Percentiles rank a stretch among this genome's conserved stretches.
These are phyloP conservation scores for Delphinus delphis DNA, from an alignment of 2,113 vertebrate genomes.

Conservation along the genomic window DNA sequence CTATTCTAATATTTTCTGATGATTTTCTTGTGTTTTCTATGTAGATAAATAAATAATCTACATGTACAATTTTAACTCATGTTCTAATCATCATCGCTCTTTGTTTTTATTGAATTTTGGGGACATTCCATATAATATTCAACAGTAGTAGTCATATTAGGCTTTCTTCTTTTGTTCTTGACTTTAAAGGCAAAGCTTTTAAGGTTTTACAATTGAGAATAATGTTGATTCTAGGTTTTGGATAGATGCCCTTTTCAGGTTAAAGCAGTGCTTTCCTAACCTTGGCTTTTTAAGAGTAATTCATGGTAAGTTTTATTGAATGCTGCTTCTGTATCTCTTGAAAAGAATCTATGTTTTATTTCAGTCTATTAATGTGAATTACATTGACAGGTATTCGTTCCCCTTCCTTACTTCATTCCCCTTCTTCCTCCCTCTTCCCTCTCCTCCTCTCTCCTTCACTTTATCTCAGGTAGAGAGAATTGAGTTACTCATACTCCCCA, in stretches of 20 bases:
- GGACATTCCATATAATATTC: not conserved
- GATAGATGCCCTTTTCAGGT: not conserved
- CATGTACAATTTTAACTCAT: not conserved
- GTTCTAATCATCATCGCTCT: not conserved
- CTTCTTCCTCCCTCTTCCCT: not conserved
- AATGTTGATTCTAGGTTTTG: not conserved
- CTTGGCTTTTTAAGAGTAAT: not conserved
- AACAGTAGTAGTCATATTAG: not conserved
- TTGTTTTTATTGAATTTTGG: not conserved
- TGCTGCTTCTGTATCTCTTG: not conserved
- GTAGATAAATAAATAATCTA: not conserved
- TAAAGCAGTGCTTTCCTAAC: not conserved
- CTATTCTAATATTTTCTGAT: not conserved
- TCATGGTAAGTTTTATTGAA: not conserved
- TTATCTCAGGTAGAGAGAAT: not conserved
- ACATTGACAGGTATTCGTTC: not conserved
- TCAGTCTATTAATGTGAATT: not conserved
- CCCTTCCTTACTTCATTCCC: not conserved
- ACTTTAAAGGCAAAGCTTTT: not conserved
- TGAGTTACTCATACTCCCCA: not conserved
- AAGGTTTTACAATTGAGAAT: not conserved
- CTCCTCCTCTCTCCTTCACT: not conserved
- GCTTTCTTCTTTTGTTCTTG: not conserved
- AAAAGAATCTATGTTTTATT: not conserved
- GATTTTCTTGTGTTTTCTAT: not conserved